Conservation (phyloP, 2,888 invertebrate genomes). For the Stenodera caucasica region DNA sequence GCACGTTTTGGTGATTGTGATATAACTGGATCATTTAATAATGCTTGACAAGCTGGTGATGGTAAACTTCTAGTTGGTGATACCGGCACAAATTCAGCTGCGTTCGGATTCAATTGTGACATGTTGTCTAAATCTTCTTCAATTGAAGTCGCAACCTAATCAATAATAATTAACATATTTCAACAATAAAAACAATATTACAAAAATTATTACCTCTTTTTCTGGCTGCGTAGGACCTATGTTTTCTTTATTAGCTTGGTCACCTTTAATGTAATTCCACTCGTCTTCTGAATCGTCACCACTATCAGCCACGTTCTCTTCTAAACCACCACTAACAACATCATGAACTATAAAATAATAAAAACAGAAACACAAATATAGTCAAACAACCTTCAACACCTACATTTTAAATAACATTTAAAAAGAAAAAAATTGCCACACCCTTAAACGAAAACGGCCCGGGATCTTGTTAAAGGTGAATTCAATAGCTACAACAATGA, state of each 20-base stretch:
- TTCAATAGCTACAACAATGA: not conserved
- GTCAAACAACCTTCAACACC: not conserved
- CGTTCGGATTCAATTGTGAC: conserved; percentile 81
- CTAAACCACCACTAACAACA: conserved; percentile 57
- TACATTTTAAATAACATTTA: not conserved
- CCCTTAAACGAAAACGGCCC: not conserved
- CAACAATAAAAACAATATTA: not conserved
- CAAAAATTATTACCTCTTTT: conserved; percentile 37
- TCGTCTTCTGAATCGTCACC: conserved; percentile 83
- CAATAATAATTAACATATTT: not conserved
- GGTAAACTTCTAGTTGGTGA: conserved; percentile 61
- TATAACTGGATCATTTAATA: conserved; percentile 56
- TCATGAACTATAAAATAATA: conserved; percentile 51
- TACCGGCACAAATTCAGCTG: conserved; percentile 79
- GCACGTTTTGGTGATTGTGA: conserved; percentile 76
- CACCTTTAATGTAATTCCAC: conserved; percentile 81
- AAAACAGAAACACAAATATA: too few species aligned
- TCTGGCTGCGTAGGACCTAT: conserved; percentile 57
- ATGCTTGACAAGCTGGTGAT: conserved; percentile 51
- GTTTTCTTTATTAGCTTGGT: conserved; percentile 65
- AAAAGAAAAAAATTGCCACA: not conserved
- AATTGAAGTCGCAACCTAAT: conserved; percentile 46
- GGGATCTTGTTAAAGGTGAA: not conserved
- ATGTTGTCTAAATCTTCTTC: conserved; percentile 64
- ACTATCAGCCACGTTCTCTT: conserved; percentile 76